Evolutionary conservation across 2,113 vertebrate species (phyloP).

Genomic region (Corvus cornix): DNA sequence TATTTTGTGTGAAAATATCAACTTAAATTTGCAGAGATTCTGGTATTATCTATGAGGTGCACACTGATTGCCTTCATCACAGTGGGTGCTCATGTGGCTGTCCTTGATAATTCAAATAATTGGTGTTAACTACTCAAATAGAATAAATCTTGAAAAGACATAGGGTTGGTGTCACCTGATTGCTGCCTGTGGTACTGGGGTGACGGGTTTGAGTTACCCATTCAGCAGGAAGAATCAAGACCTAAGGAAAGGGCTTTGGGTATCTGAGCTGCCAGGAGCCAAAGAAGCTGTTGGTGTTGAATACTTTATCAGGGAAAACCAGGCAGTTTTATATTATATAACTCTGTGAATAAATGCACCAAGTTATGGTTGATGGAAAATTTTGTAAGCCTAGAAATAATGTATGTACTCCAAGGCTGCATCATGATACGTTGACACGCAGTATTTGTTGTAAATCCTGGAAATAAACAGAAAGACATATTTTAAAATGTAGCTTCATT

Average conservation of each 20-base stretch:
- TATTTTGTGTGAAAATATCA: background rate
- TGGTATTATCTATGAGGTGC: background rate
- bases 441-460: background rate
- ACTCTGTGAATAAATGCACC: background rate
- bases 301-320: background rate
- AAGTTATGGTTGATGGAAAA: background rate
- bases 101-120: background rate
- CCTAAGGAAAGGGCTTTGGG: background rate
- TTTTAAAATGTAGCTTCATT: background rate
- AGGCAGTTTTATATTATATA: background rate
- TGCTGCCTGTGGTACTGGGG: background rate
- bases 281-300: background rate
- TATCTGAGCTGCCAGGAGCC: background rate
- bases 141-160: background rate
- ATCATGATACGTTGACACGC: background rate
- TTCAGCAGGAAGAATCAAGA: accelerated
- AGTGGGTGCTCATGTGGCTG: background rate
- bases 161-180: background rate
- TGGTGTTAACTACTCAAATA: background rate
- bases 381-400: background rate
- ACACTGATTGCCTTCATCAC: background rate
- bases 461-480: background rate
- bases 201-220: background rate
- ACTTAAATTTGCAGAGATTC: background rate
- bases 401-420: background rate